Percentiles rank a stretch among this genome's conserved stretches.
phyloP scores from a whole-genome alignment of 2,888 invertebrate species.

The Cynaeus angustus region DNA sequence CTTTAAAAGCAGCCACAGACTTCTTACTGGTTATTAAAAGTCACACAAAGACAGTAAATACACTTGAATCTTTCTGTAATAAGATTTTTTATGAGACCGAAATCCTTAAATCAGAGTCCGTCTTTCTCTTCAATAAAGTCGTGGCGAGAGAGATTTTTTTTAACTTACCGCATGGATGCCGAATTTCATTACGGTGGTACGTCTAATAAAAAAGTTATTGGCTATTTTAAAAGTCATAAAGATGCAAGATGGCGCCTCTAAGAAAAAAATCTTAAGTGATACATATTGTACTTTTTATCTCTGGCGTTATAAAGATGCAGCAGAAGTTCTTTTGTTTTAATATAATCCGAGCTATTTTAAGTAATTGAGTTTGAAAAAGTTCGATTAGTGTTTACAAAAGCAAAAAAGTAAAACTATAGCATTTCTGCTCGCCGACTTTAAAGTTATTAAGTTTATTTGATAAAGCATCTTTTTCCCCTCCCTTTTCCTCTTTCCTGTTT shows the following conservation, averaged over 20 bases:
- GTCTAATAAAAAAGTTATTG: conserved; percentile 33
- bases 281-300: conserved; percentile 24
- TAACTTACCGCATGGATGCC: neutral
- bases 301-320: conserved; percentile 13
- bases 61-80: too few relatives aligned
- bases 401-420: too few relatives aligned
- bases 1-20: too few relatives aligned
- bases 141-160: conserved; percentile 1
- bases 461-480: neutral
- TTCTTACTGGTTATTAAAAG: too few relatives aligned
- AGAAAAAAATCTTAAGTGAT: conserved; percentile 17
- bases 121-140: too few relatives aligned
- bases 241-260: conserved; percentile 13
- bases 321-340: conserved; percentile 8
- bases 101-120: too few relatives aligned
- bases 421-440: too few relatives aligned
- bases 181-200: conserved; percentile 29
- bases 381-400: too few relatives aligned
- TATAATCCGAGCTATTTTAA: too few relatives aligned
- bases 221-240: conserved; percentile 30
- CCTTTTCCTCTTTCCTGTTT: conserved; percentile 1
- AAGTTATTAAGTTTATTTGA: neutral
- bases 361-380: too few relatives aligned
- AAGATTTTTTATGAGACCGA: too few relatives aligned
- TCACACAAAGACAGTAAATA: too few relatives aligned